Evolutionary conservation across 2,888 invertebrate species (phyloP).

Genomic region (Eupelmus urozonus): DNA sequence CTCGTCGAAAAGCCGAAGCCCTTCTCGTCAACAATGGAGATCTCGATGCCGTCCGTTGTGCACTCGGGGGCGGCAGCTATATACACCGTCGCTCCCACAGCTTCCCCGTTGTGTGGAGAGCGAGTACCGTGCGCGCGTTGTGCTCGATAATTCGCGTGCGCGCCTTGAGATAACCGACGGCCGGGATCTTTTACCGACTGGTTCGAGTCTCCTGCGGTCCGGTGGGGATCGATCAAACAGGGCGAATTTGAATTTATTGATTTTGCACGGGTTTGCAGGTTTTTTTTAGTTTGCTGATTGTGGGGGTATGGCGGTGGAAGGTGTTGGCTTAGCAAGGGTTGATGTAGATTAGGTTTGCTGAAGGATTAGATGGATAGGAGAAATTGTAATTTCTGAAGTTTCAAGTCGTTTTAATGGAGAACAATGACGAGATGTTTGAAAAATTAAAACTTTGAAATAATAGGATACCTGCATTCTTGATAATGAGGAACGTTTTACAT

Average conservation of each 20-base stretch:
- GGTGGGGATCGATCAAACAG: neutral
- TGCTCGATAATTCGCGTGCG: slow-evolving; percentile 54
- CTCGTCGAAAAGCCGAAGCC: slow-evolving; percentile 42
- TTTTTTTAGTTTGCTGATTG: no score
- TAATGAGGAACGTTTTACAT: no score
- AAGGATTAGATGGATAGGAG: no score
- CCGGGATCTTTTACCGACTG: neutral
- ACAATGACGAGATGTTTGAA: no score
- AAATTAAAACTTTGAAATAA: no score
- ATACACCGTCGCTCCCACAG: neutral
- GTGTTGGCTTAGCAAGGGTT: no score
- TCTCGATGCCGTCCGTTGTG: neutral
- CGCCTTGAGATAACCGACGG: slow-evolving; percentile 1
- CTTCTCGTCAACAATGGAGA: neutral
- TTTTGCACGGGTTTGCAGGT: neutral
- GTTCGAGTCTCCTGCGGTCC: no score
- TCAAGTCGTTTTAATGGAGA: no score
- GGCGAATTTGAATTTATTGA: slow-evolving; percentile 4
- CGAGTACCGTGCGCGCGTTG: neutral
- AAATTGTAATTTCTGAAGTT: no score
- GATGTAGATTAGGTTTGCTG: no score
- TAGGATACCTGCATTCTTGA: no score
- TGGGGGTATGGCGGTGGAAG: no score
- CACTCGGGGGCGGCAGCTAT: neutral
- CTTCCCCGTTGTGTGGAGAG: neutral